These are phyloP conservation scores for Calonectris borealis DNA, from an alignment of 2,113 vertebrate genomes.

Conservation along the genomic window DNA sequence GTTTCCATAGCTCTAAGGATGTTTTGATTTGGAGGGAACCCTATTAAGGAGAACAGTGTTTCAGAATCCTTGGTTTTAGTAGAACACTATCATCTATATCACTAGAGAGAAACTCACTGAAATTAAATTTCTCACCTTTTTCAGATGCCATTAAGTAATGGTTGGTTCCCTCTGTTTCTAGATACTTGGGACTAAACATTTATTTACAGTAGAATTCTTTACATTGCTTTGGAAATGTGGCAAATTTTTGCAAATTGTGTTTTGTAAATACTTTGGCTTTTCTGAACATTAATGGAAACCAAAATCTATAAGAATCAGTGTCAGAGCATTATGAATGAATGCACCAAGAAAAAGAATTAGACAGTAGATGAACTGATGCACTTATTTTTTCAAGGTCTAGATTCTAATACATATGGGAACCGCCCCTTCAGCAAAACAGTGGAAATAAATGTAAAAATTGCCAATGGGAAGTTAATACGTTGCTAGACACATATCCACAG, in stretches of 20 bases:
- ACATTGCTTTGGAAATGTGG: neutral
- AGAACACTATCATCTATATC: neutral
- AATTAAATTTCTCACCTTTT: neutral
- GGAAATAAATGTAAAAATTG: neutral
- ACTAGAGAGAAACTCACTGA: neutral
- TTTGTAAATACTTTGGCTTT: neutral
- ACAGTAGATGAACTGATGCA: neutral
- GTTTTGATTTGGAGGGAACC: neutral
- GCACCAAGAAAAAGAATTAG: neutral
- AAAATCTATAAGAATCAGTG: neutral
- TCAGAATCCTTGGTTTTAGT: neutral
- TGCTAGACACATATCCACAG: neutral
- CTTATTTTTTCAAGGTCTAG: neutral
- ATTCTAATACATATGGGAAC: neutral
- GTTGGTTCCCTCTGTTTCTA: neutral
- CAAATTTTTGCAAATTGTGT: neutral
- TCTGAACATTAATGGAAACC: neutral
- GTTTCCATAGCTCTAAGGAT: neutral
- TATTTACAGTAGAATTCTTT: neutral
- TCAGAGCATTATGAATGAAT: neutral
- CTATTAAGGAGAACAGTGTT: accelerated
- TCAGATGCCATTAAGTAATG: neutral
- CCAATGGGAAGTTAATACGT: neutral
- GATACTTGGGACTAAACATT: neutral
- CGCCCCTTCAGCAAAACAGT: neutral